A percentile compares a stretch with the other conserved stretches of the same genome.
Evolutionary conservation across 1,140 invertebrate genomes (phyloP).

Genomic region (Drosophila hydei): DNA sequence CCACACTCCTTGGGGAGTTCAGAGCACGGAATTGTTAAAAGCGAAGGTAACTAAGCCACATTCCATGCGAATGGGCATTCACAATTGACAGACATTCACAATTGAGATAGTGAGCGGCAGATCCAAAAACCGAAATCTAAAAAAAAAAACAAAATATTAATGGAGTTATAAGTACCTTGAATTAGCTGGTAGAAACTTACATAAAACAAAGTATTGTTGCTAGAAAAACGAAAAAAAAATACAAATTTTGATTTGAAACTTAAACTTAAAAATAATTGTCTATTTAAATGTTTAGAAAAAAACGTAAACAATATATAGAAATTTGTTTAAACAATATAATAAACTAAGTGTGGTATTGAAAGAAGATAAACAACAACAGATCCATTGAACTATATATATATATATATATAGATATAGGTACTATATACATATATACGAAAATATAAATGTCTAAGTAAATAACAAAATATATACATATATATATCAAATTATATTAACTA

Average conservation of each 20-base stretch:
- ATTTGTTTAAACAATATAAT: conserved; percentile 30
- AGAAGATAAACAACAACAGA: conserved; percentile 42
- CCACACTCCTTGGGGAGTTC: not conserved
- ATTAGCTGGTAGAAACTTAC: conserved; percentile 75
- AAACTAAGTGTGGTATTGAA: conserved; percentile 41
- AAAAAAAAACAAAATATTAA: conserved; percentile 56
- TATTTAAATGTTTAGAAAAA: conserved; percentile 52
- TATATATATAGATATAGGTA: conserved; percentile 39
- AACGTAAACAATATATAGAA: conserved; percentile 28
- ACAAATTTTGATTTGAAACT: conserved; percentile 27
- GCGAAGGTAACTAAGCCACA: conserved; percentile 39
- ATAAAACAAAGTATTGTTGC: conserved; percentile 61
- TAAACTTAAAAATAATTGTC: conserved; percentile 51
- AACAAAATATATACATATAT: conserved; percentile 49
- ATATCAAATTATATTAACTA: not conserved
- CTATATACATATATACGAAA: conserved; percentile 12
- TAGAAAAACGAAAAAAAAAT: conserved; percentile 38
- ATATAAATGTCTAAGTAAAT: conserved; percentile 12
- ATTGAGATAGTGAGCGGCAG: no score
- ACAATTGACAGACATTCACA: conserved; percentile 28
- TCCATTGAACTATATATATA: conserved; percentile 81
- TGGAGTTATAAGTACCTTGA: conserved; percentile 84
- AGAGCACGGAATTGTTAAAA: conserved; percentile 73
- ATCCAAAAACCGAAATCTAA: conserved; percentile 16
- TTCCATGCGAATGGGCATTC: conserved; percentile 12